Percentiles rank a stretch among this genome's conserved stretches.
phyloP scores from a whole-genome alignment of 2,797 vertebrate species.

The Sphaeramia orbicularis region DNA sequence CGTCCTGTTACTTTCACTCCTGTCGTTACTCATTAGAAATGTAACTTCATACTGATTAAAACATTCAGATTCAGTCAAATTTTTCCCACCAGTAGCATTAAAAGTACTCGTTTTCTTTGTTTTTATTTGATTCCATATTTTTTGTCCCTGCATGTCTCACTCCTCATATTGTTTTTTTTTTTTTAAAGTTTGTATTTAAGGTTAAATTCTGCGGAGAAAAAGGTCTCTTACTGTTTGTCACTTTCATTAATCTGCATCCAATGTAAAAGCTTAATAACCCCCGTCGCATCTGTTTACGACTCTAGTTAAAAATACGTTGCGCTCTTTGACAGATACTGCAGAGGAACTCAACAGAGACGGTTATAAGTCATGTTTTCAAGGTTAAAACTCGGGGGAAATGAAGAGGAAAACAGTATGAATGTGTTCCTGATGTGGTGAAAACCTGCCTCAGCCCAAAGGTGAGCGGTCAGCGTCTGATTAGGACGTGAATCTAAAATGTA shows the following conservation, averaged over 20 bases:
- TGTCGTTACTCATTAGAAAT: too few species aligned
- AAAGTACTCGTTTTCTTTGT: too few species aligned
- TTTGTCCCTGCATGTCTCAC: too few species aligned
- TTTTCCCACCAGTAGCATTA: too few species aligned
- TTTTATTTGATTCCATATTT: too few species aligned
- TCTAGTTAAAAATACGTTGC: not conserved
- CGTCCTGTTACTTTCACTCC: too few species aligned
- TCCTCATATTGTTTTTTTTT: too few species aligned
- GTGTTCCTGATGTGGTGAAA: constrained; percentile 20
- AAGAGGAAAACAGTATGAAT: constrained; percentile 1
- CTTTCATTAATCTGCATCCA: not conserved
- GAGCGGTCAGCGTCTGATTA: constrained; percentile 58
- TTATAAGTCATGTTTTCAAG: constrained; percentile 26
- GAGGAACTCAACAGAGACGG: constrained; percentile 2
- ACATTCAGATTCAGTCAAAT: too few species aligned
- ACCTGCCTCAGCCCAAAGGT: constrained; percentile 36
- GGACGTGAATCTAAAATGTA: constrained; percentile 74
- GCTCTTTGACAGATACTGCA: not conserved
- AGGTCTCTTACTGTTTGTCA: not conserved
- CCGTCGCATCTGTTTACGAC: not conserved
- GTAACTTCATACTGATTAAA: too few species aligned
- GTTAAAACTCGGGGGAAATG: constrained; percentile 24
- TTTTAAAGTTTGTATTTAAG: too few species aligned
- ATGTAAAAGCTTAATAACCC: not conserved
- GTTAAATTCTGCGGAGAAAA: too few species aligned